Evolutionary conservation across 2,888 invertebrate species (phyloP), one percentile per base, ranked within the genome.

Genomic region (Eubasilissa splendida): DNA sequence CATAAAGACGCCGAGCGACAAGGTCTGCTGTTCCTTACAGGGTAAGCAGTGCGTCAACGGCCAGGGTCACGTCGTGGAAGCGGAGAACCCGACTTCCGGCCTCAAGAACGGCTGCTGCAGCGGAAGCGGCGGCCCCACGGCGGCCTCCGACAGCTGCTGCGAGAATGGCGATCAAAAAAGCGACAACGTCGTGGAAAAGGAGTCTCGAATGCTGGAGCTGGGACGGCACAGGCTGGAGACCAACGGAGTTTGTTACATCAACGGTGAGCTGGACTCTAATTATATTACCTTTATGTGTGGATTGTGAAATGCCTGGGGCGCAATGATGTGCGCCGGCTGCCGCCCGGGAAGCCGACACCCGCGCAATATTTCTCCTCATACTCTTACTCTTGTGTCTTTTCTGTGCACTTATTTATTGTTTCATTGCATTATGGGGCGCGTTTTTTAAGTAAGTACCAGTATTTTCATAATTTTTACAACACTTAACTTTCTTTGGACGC

Each of bases 231-330:
- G 89, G n/a, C 89, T 97, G 84, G 90, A 92, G 53, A 86, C 93
- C 0, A 94, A 99, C 86, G 94, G 94, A 81, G 97, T 98, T 52
- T 95, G 96, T 86, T 99, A 99, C 88, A 99, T 99, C 65, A 98
- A 97, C 89, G 98, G 98, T 98, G 87, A 88, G 89, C 63, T 11
- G 9, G n/a, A 33, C 12, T 56, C 12, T 56, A 56, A 11, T 56
- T 56, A 1, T 11, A 11, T 56, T 56, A 56, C 1, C 56, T 11
- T 11, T 11, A 9, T 1, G 9, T 9, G 9, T 1, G 56, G 56
- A 11, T 56, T 56, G 56, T 2, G 12, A 56, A 56, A 56, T 56
- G 9, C 56, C 22, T 22, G 22, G 0, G 22, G 0, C 1, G 1
- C 22, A 22, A 22, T 22, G 1, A 22, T 22, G 22, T 22, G 22